These are phyloP conservation scores for Aptenodytes forsteri DNA, from an alignment of 2,113 vertebrate genomes.

Conservation along the genomic window DNA sequence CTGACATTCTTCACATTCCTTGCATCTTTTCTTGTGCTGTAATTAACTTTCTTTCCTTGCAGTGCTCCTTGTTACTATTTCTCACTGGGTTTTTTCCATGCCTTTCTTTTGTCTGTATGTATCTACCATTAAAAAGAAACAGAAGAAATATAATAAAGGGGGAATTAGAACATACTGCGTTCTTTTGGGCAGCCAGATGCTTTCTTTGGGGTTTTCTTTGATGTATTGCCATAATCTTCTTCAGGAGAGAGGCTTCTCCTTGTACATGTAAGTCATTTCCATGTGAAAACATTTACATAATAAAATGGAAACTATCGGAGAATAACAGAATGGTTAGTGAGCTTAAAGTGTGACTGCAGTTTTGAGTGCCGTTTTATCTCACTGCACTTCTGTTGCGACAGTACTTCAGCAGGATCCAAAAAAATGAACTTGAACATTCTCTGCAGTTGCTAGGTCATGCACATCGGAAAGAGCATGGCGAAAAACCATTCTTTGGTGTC, in stretches of 20 bases:
- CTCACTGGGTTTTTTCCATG: background rate
- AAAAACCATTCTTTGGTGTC: background rate
- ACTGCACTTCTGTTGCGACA: background rate
- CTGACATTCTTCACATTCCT: conserved; percentile 48
- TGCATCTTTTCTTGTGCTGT: background rate
- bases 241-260: background rate
- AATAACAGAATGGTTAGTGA: background rate
- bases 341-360: background rate
- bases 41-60: conserved; percentile 1
- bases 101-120: background rate
- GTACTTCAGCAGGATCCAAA: background rate
- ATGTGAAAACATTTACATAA: background rate
- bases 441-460: background rate
- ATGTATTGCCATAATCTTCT: background rate
- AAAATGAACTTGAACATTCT: background rate
- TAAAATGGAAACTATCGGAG: background rate
- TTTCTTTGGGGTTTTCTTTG: conserved; percentile 4
- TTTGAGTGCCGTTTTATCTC: background rate
- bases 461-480: accelerated
- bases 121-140: background rate
- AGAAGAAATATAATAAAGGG: background rate
- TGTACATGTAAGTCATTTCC: background rate
- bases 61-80: background rate
- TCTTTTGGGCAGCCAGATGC: background rate
- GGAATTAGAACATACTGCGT: background rate